These are phyloP conservation scores for Promerops cafer DNA, from an alignment of 2,113 vertebrate species.

Conservation along the genomic window DNA sequence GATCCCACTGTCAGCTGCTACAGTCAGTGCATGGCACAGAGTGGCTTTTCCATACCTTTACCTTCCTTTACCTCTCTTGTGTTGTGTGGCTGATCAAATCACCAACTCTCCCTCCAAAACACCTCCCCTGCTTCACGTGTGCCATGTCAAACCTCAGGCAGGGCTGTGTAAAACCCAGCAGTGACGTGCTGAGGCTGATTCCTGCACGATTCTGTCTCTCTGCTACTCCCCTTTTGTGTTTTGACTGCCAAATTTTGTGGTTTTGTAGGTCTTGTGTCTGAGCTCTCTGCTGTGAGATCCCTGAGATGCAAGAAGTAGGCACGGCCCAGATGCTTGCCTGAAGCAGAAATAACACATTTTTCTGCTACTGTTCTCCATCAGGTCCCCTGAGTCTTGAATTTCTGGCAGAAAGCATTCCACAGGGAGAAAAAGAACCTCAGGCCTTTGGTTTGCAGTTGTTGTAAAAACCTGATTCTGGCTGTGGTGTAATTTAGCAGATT, in stretches of 20 bases:
- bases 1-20: not conserved
- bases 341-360: slow-evolving; percentile 19
- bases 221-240: not conserved
- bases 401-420: not conserved
- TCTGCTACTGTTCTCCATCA: not conserved
- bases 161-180: not conserved
- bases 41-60: fast-evolving
- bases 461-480: not conserved
- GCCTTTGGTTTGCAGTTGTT: not conserved
- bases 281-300: slow-evolving; percentile 13
- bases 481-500: not conserved
- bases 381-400: not conserved
- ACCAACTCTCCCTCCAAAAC: not conserved
- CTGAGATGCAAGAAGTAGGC: not conserved
- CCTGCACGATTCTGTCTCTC: not conserved
- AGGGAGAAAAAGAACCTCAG: not conserved
- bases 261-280: slow-evolving; percentile 1
- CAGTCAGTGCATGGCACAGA: not conserved
- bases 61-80: not conserved
- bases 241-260: not conserved
- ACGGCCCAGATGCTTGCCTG: not conserved
- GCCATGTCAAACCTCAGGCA: not conserved
- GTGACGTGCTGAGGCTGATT: fast-evolving
- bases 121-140: fast-evolving
- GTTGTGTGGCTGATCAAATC: not conserved